Base-by-base conservation (phyloP, 2,888 invertebrate species). In the Polyommatus icarus region DNA sequence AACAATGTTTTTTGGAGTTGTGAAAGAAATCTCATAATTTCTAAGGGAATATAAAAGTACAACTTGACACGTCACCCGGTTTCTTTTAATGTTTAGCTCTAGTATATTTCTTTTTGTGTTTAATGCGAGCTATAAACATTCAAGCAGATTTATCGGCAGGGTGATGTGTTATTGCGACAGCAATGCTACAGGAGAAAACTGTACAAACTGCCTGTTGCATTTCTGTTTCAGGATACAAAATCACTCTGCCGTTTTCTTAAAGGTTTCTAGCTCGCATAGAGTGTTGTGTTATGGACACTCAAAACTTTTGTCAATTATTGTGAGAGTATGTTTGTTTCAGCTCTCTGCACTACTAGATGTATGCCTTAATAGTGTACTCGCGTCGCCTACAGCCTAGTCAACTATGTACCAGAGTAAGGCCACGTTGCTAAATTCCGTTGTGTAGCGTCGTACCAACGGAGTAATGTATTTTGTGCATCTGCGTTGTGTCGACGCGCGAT, bases 311-410 rank as follows among this genome's bases (percentile, higher is more conserved):
- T 72, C 72, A 72, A 72, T 72, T 72, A 72, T 40, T 72, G 20
- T n/a, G 40, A 40, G 46, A 40, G 72, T 29, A 29, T 50, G 18
- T 75, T 54, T 75, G 18, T 50, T 73, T 73, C 18, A 54, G 75
- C 29, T 54, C 40, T 59, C 29, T 54, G 72, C 77, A 73, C 59
- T 77, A 59, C 54, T 77, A 77, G 77, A 77, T 73, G 57, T 76
- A 72, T 77, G 72, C 77, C 77, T 77, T 77, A 77, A 36, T 73
- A 77, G 77, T 72, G 20, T 46, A 73, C n/a, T 57, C n/a, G 54
- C 71, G 40, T 57, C 77, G 40, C 72, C 77, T 77, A 24, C 57
- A 57, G 75, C 57, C 77, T 73, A 77, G 77, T 77, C 77, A 77
- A 57, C 20, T 77, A 59, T 46, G 59, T 73, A 73, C 59, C 4